Percentiles rank a stretch among this genome's conserved stretches.
Evolutionary conservation across 2,113 vertebrate species (phyloP).

Genomic region (Triplophysa rosa): DNA sequence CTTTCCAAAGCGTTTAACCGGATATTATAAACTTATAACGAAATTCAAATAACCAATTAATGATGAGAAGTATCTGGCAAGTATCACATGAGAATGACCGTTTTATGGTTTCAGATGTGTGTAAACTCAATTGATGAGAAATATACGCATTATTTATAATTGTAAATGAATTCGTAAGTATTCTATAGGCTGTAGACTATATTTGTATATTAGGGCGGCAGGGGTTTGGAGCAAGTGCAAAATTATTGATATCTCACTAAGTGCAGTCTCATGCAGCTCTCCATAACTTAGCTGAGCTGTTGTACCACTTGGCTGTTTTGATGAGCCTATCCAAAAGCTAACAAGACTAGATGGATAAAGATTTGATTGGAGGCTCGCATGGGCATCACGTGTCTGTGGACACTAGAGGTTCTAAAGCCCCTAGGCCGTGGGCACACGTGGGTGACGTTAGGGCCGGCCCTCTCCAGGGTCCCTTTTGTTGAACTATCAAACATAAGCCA

Average conservation of each 20-base stretch:
- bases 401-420: constrained; percentile 78
- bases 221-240: background rate
- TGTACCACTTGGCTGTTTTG: constrained; percentile 43
- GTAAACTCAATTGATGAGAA: too few relatives aligned
- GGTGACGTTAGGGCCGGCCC: constrained; percentile 93
- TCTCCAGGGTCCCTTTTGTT: constrained; percentile 98
- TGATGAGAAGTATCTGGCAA: too few relatives aligned
- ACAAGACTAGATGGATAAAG: constrained; percentile 67
- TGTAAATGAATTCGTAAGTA: too few relatives aligned
- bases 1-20: too few relatives aligned
- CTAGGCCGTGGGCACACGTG: constrained; percentile 84
- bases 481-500: constrained; percentile 88
- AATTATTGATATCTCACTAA: constrained; percentile 7
- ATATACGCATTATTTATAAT: too few relatives aligned
- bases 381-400: constrained; percentile 89
- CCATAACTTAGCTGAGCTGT: background rate
- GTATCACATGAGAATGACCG: background rate
- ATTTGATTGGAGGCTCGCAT: constrained; percentile 77
- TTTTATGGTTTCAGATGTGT: background rate
- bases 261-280: background rate
- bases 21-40: background rate
- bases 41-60: background rate
- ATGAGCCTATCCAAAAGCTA: constrained; percentile 68
- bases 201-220: background rate
- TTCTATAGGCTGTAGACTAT: background rate